Evolutionary conservation across 2,797 vertebrate species (phyloP), one percentile per base, ranked within the genome.

Genomic region (Myotis vivesi): DNA sequence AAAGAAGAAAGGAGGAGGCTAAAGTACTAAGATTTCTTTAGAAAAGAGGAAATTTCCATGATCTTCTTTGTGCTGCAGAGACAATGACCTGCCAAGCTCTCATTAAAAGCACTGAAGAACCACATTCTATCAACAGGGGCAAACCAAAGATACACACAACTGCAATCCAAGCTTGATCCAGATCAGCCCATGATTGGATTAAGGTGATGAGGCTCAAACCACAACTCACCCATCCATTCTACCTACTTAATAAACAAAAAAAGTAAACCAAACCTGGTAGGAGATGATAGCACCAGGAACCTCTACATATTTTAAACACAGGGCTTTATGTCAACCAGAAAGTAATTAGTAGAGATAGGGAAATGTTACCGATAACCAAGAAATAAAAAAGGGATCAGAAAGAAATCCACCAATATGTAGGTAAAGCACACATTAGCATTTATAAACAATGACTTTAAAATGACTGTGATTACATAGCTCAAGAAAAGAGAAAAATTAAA

Each of bases 401-500:
- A 87, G 23, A 91, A 94, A 80, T 73, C 38, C 6, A 94, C 8
- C 38, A 83, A 17, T 46, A 80, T 7, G 23, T 68, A 69, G 4
- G 16, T 68, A 81, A 92, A 72, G 13, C 19, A 57, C 6, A 80
- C 12, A 38, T 38, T 28, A 36, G n/a, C 64, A 72, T 71, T 30
- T 87, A 44, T 72, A 85, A 91, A 64, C n/a, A 87, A 51, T 55
- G 41, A 80, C 44, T 87, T 94, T 55, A 90, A 91, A 84, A 89
- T 79, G 6, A 89, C n/a, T 49, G 28, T 44, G 6, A 92, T 68
- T 77, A 82, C 64, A 93, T 8, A 20, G 25, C 8, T 79, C 13
- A 95, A 92, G 75, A 93, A 92, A 82, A 82, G 53, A 79, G 57
- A 81, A 93, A 69, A 91, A 91, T 38, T 15, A 86, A 33, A 86